Evolutionary conservation across 2,113 vertebrate genomes (phyloP).

Genomic region (Petrocephalus zakoni): DNA sequence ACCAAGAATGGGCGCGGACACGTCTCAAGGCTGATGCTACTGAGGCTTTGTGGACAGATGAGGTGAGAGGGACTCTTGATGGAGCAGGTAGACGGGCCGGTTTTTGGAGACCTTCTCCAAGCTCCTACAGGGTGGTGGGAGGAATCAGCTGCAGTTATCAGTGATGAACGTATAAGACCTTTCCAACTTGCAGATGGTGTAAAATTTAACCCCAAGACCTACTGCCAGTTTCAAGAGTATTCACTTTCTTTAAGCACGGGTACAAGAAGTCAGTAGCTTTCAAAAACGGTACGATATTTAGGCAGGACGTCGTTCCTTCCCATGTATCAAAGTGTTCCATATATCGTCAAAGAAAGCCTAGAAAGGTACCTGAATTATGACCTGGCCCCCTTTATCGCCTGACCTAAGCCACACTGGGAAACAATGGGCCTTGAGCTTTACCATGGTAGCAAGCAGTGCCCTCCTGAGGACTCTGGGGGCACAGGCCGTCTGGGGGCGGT

Average conservation of each 20-base stretch:
- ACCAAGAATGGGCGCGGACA: too few species aligned
- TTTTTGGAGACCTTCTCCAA: too few species aligned
- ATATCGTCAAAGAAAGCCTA: not conserved
- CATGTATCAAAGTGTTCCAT: not conserved
- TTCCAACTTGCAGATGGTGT: not conserved
- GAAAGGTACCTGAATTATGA: not conserved
- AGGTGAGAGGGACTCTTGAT: too few species aligned
- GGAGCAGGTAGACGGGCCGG: too few species aligned
- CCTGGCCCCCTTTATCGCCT: not conserved
- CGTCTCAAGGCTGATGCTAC: too few species aligned
- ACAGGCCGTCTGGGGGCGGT: not conserved
- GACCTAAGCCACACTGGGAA: not conserved
- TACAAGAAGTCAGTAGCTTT: not conserved
- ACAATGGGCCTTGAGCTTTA: not conserved
- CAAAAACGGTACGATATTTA: not conserved
- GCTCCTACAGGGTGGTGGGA: not conserved
- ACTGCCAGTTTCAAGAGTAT: not conserved
- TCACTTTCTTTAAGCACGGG: not conserved
- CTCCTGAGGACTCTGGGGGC: too few species aligned
- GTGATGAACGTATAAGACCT: not conserved
- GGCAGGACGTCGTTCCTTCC: not conserved
- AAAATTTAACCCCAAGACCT: not conserved
- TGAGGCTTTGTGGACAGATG: too few species aligned
- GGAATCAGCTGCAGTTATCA: not conserved
- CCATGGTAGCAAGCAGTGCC: not conserved